These are phyloP conservation scores for Eulemur macaco DNA, from an alignment of 2,113 vertebrate genomes.

Conservation along the genomic window DNA sequence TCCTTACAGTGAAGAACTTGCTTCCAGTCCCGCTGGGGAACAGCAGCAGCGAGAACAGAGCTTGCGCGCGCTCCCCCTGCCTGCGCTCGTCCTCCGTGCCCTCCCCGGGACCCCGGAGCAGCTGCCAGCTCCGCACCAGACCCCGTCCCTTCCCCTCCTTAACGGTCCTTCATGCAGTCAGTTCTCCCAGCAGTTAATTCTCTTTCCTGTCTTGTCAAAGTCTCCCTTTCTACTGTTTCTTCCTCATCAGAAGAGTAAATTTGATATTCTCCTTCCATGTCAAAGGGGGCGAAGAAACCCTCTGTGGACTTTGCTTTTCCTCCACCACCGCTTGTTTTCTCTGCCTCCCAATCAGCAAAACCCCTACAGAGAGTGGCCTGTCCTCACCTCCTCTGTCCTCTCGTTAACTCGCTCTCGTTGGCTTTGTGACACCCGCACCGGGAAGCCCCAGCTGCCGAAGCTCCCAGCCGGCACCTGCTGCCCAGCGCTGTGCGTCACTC, in stretches of 20 bases:
- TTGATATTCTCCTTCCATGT: not conserved
- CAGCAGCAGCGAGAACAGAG: not conserved
- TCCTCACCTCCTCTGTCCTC: not conserved
- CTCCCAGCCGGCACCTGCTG: not conserved
- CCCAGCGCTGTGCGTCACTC: no score
- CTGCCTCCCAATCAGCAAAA: not conserved
- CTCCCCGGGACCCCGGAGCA: rapidly evolving
- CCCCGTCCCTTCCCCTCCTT: not conserved
- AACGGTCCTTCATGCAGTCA: not conserved
- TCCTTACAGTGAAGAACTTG: not conserved
- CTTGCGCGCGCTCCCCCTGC: not conserved
- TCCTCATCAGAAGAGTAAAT: not conserved
- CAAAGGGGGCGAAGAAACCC: not conserved
- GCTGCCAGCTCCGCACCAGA: rapidly evolving
- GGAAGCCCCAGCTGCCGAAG: not conserved
- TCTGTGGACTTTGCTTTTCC: not conserved
- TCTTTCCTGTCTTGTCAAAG: not conserved
- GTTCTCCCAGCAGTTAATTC: not conserved
- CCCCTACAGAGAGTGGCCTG: not conserved
- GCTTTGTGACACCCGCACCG: not conserved
- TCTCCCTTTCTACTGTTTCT: not conserved
- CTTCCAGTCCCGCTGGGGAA: not conserved
- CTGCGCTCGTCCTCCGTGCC: not conserved
- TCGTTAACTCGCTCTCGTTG: no score
- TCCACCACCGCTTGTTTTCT: not conserved